These are phyloP conservation scores for Lampris megalopsis DNA, from an alignment of 2,113 vertebrate genomes.

Conservation along the genomic window DNA sequence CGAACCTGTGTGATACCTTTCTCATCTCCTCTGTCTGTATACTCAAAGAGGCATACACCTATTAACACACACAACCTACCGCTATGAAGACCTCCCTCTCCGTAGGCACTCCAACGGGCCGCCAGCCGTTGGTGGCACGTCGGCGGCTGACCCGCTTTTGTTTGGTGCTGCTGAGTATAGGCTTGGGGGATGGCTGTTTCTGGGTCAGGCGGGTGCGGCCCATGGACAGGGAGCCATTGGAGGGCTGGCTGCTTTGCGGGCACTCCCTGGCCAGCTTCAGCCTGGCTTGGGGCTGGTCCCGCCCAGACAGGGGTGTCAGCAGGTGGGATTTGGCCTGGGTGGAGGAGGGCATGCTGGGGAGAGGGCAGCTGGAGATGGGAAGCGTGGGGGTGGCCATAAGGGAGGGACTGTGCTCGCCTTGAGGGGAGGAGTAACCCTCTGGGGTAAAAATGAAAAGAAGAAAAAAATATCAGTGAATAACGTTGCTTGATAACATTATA, in stretches of 20 bases:
- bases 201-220: constrained; percentile 82
- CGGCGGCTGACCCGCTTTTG: constrained; percentile 86
- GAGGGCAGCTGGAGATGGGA: constrained; percentile 91
- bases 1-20: neutral
- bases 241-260: constrained; percentile 88
- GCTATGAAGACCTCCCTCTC: constrained; percentile 95
- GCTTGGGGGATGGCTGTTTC: constrained; percentile 78
- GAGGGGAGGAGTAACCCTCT: constrained; percentile 85
- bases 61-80: constrained; percentile 79
- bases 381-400: constrained; percentile 89
- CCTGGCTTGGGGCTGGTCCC: constrained; percentile 80
- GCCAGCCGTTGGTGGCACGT: constrained; percentile 95
- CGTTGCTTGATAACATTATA: neutral
- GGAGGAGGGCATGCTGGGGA: constrained; percentile 89
- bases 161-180: constrained; percentile 80
- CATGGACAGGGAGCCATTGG: constrained; percentile 86
- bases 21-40: neutral
- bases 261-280: constrained; percentile 83
- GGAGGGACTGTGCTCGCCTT: constrained; percentile 91
- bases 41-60: neutral
- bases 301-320: constrained; percentile 88
- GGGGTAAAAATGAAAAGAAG: constrained; percentile 23
- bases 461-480: neutral
- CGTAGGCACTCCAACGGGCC: constrained; percentile 87
- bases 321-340: constrained; percentile 90